Conservation (phyloP, 1,140 invertebrate species). For the Pristionchus pacificus region DNA sequence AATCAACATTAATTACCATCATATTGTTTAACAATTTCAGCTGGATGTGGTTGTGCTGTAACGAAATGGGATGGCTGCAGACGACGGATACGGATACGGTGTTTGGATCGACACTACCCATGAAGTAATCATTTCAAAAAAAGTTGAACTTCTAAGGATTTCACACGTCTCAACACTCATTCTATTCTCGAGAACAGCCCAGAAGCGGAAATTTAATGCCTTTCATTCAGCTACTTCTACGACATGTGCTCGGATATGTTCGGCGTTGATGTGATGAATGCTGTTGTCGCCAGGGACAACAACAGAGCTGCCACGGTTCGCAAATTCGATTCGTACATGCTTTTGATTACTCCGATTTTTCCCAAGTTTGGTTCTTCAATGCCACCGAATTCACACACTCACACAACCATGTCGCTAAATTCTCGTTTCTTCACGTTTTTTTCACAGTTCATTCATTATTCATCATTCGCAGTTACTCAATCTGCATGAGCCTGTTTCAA, state of each 20-base stretch:
- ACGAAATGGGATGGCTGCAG: conserved; percentile 36
- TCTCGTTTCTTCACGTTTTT: too few species aligned
- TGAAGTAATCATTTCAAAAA: conserved; percentile 19
- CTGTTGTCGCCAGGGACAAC: conserved; percentile 14
- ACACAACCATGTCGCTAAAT: too few species aligned
- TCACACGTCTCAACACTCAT: background rate
- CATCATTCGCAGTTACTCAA: too few species aligned
- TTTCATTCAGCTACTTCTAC: conserved; percentile 23
- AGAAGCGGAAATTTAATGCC: background rate
- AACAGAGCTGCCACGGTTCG: conserved; percentile 11
- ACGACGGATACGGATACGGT: conserved; percentile 37
- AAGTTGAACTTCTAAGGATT: background rate
- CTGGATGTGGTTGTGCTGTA: conserved; percentile 42
- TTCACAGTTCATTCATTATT: too few species aligned
- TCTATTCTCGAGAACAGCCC: background rate
- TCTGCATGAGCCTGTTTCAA: too few species aligned
- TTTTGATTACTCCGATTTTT: too few species aligned
- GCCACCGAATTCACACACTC: too few species aligned
- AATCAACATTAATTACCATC: too few species aligned
- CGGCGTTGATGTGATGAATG: conserved; percentile 22
- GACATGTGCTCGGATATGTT: conserved; percentile 39
- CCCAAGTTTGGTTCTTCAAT: too few species aligned
- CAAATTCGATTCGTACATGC: background rate
- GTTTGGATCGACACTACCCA: conserved; percentile 26
- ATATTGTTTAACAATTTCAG: too few species aligned